These are phyloP conservation scores for Notamacropus eugenii DNA, from an alignment of 2,797 vertebrate genomes.

Conservation along the genomic window DNA sequence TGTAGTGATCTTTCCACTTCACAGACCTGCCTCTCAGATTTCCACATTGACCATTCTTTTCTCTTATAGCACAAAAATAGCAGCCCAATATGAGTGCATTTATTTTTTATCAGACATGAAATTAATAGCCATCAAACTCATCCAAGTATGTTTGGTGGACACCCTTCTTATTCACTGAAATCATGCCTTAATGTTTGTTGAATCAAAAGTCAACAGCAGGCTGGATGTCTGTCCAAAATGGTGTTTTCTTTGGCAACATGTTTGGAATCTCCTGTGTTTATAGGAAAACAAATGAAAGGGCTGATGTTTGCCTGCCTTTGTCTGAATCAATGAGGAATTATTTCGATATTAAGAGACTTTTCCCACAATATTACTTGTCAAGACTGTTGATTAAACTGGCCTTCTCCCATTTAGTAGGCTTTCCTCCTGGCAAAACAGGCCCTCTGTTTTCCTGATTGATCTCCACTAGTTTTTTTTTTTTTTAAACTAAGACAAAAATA, in stretches of 20 bases:
- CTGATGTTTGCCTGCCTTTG: not conserved
- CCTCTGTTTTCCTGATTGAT: not conserved
- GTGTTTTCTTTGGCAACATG: not conserved
- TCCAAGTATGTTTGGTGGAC: not conserved
- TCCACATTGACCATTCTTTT: not conserved
- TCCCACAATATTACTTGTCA: not conserved
- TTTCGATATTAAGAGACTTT: slow-evolving; percentile 42
- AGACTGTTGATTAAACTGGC: not conserved
- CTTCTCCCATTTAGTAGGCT: not conserved
- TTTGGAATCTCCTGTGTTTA: slow-evolving; percentile 9
- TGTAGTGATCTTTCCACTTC: not conserved
- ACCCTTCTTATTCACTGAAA: slow-evolving; percentile 8
- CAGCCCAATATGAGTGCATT: not conserved
- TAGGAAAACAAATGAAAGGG: not conserved
- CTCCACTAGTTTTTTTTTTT: not conserved
- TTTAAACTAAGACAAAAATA: slow-evolving; percentile 18
- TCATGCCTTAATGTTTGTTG: not conserved
- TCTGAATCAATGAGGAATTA: not conserved
- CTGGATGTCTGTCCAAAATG: not conserved
- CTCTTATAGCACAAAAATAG: not conserved
- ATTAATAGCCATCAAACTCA: not conserved
- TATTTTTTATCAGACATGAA: not conserved
- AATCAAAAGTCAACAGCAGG: not conserved
- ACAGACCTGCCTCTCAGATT: not conserved
- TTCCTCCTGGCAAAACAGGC: slow-evolving; percentile 10